phyloP scores from a whole-genome alignment of 2,797 vertebrate species.

The Limnodromus scolopaceus region DNA sequence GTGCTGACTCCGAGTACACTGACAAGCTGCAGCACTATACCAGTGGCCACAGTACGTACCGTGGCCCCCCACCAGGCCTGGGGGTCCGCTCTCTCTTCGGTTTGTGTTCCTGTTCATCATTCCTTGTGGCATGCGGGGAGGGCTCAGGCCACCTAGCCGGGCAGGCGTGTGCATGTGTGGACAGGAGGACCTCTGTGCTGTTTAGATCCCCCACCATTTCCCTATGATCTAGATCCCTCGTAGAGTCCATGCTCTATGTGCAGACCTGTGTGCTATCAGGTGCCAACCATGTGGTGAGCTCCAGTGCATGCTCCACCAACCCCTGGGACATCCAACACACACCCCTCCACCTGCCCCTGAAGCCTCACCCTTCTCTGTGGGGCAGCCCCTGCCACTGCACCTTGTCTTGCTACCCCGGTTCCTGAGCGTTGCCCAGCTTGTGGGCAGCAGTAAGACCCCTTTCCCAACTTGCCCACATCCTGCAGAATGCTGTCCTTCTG shows the following conservation, averaged over 20 bases:
- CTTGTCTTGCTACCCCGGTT: accelerated
- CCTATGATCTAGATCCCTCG: accelerated
- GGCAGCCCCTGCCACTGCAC: not conserved
- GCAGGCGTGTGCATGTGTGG: not conserved
- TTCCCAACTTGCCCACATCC: not conserved
- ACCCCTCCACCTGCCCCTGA: accelerated
- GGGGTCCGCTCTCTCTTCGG: constrained; percentile 22
- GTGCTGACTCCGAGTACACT: constrained; percentile 93
- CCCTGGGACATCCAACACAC: not conserved
- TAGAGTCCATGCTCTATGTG: not conserved
- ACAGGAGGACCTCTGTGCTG: not conserved
- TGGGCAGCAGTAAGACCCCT: not conserved
- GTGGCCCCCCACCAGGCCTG: not conserved
- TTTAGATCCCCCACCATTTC: no score
- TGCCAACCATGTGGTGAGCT: accelerated
- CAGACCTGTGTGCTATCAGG: accelerated
- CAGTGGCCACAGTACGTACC: constrained; percentile 95
- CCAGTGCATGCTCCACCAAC: accelerated
- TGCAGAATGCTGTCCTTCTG: not conserved
- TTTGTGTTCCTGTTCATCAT: constrained; percentile 48
- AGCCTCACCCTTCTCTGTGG: not conserved
- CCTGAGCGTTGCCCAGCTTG: not conserved
- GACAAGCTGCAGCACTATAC: constrained; percentile 98
- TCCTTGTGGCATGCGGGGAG: not conserved
- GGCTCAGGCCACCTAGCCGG: not conserved